Evolutionary conservation across 2,113 vertebrate species (phyloP).

Genomic region (Saccopteryx bilineata): DNA sequence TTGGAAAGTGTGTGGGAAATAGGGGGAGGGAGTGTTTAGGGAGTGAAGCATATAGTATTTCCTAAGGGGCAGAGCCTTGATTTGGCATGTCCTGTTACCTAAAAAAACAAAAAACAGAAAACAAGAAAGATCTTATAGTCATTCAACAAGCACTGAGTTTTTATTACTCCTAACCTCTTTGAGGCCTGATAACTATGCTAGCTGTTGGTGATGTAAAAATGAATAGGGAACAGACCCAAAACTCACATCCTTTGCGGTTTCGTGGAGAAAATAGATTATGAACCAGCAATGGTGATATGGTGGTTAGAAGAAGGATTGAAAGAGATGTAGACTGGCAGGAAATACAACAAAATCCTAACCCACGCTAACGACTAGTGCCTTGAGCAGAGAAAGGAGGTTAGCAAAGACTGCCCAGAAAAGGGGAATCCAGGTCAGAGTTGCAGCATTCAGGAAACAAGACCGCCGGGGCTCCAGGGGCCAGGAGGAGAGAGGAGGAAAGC

Average conservation of each 20-base stretch:
- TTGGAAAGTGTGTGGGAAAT: background rate
- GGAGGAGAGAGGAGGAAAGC: background rate
- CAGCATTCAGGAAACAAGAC: background rate
- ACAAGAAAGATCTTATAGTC: background rate
- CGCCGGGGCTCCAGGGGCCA: rapidly evolving
- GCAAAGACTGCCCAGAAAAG: background rate
- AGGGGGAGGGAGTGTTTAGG: background rate
- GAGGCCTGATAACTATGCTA: background rate
- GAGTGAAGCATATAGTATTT: background rate
- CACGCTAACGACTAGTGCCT: background rate
- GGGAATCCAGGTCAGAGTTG: background rate
- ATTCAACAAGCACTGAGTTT: background rate
- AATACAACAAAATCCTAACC: background rate
- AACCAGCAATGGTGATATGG: background rate
- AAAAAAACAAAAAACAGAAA: background rate
- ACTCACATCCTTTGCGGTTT: background rate
- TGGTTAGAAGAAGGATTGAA: background rate
- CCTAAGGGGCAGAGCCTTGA: background rate
- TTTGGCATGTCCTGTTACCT: background rate
- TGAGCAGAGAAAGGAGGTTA: background rate
- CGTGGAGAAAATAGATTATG: background rate
- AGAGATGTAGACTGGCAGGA: rapidly evolving
- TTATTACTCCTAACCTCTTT: background rate
- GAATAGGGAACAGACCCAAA: background rate
- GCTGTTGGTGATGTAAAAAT: background rate